Conservation (phyloP, 2,113 vertebrate species). For the Saimiri boliviensis region DNA sequence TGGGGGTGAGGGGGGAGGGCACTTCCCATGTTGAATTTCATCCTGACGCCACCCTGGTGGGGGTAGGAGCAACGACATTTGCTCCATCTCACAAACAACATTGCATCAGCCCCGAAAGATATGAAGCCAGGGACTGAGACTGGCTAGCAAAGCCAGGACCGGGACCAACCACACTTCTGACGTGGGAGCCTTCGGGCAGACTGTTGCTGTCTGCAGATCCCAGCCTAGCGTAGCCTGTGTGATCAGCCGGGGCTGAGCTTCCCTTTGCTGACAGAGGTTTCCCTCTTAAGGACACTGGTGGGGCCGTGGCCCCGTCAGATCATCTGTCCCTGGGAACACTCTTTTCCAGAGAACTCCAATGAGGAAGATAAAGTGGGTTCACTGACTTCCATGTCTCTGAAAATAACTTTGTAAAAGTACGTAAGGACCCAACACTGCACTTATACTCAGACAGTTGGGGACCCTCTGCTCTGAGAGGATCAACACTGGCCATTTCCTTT, state of each 20-base stretch:
- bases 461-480: accelerated
- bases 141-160: not conserved
- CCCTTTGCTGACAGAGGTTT: not conserved
- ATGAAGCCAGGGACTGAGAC: not conserved
- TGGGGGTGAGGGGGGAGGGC: accelerated
- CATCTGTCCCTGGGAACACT: not conserved
- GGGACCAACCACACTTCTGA: accelerated
- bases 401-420: not conserved
- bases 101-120: not conserved
- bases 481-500: not conserved
- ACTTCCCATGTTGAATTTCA: accelerated
- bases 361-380: not conserved
- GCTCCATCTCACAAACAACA: not conserved
- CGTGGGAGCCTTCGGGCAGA: not conserved
- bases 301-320: not conserved
- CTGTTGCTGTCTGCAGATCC: not conserved
- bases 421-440: not conserved
- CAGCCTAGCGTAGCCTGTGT: accelerated
- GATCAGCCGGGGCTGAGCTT: not conserved
- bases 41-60: not conserved
- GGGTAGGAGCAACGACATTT: too few relatives aligned
- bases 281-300: not conserved
- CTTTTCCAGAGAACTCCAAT: not conserved
- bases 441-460: not conserved
- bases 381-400: not conserved